These are phyloP conservation scores for Muntiacus reevesi DNA, from an alignment of 2,113 vertebrate genomes.

Conservation along the genomic window DNA sequence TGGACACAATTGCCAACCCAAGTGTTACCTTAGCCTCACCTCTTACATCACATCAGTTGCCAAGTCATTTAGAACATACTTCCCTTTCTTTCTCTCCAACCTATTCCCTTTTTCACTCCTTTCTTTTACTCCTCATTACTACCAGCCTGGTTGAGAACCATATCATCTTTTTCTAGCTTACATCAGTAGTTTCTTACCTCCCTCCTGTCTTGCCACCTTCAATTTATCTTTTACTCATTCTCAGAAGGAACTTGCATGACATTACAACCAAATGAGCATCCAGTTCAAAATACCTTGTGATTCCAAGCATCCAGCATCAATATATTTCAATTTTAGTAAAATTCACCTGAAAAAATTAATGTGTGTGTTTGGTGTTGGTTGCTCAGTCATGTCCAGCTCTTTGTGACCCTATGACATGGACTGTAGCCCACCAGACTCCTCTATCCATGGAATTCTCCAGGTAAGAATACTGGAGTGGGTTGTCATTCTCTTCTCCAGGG, in stretches of 20 bases:
- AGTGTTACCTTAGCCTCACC: neutral
- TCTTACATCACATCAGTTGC: neutral
- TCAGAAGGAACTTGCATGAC: neutral
- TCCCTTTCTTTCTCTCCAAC: neutral
- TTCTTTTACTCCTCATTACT: neutral
- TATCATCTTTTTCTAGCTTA: no score
- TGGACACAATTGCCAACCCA: neutral
- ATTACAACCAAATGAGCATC: neutral
- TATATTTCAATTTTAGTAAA: neutral
- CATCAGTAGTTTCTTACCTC: neutral
- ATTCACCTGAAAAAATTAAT: neutral
- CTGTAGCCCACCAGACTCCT: neutral
- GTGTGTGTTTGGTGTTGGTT: neutral
- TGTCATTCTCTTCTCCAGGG: neutral
- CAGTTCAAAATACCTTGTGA: neutral
- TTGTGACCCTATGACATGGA: neutral
- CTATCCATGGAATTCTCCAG: neutral
- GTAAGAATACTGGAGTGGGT: neutral
- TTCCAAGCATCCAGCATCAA: neutral
- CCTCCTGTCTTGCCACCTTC: neutral
- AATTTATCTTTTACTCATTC: neutral
- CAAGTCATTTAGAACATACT: neutral
- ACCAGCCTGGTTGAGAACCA: neutral
- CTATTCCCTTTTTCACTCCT: neutral
- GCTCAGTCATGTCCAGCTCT: neutral